These are phyloP conservation scores for Leucania comma DNA, from an alignment of 2,888 invertebrate species.

Conservation along the genomic window DNA sequence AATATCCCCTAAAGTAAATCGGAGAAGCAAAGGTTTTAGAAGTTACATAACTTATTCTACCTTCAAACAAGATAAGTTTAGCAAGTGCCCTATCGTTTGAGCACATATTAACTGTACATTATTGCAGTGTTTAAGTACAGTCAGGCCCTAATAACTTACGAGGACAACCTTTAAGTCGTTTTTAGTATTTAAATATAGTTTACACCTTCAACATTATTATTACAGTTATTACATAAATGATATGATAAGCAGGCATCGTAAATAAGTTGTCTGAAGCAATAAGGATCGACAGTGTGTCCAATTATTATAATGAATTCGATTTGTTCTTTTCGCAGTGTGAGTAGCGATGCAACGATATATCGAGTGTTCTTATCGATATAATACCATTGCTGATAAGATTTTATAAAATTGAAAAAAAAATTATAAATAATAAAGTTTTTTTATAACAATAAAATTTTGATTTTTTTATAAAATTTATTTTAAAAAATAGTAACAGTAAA, in stretches of 20 bases:
- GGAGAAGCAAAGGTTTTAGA: not conserved
- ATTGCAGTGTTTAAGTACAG: slow-evolving; percentile 2
- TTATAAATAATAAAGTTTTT: no score
- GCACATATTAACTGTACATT: not conserved
- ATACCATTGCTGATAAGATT: not conserved
- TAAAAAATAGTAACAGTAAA: no score
- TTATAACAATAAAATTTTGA: no score
- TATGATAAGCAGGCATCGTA: slow-evolving; percentile 21
- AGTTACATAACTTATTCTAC: not conserved
- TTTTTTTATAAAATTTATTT: no score
- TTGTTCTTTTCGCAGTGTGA: slow-evolving; percentile 14
- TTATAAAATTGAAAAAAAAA: not conserved
- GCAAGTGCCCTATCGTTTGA: not conserved
- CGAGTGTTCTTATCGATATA: not conserved
- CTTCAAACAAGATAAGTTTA: slow-evolving; percentile 1
- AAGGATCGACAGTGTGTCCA: slow-evolving; percentile 17
- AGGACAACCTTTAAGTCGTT: slow-evolving; percentile 13
- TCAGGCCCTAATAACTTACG: slow-evolving; percentile 6
- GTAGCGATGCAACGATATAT: not conserved
- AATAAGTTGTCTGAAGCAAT: slow-evolving; percentile 32
- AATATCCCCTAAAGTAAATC: not conserved
- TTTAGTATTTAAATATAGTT: slow-evolving; percentile 22
- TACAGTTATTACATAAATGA: slow-evolving; percentile 28
- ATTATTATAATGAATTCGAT: slow-evolving; percentile 47
- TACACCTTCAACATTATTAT: slow-evolving; percentile 33